Evolutionary conservation across 1,140 invertebrate species (phyloP), one percentile per base, ranked within the genome.

Genomic region (Lepidurus arcticus): DNA sequence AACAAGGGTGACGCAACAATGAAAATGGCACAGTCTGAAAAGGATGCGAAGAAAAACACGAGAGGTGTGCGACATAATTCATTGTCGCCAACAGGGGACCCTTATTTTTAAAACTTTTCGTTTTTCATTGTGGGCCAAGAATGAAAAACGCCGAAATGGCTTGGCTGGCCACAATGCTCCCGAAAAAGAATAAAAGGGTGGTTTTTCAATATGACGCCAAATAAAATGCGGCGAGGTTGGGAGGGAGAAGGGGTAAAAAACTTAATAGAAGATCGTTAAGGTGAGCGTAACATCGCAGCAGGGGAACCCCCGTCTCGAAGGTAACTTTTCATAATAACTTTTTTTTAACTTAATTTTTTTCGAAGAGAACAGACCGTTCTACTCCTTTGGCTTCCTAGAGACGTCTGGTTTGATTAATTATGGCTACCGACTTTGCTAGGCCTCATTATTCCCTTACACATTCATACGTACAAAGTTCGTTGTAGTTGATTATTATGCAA

Each of bases 181-280:
- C 34, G 34, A 34, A 65, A 65, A 13, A 65, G 13, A 65, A n/a
- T n/a, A 65, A 65, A 65, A 21, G 9, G 16, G 16, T 65, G 53
- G 53, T 65, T 65, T 65, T 65, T 65, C 53, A 65, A 65, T 65
- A 65, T 65, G 53, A 65, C 53, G 53, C 53, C 53, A 65, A 65
- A 65, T 65, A 65, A 65, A 65, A 65, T 65, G 53, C 21, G 53
- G 53, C 53, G 16, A 16, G 16, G 53, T 65, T 65, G 21, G 16
- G 21, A 65, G 16, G n/a, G 8, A 21, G 53, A 65, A 65, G 53
- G 53, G 53, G 53, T 65, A 65, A 65, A 65, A 65, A 9, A 0
- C 53, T 65, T 65, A 65, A 65, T n/a, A 65, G 53, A 65, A n/a
- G 53, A 65, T 65, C 53, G 53, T 65, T 65, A 65, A 65, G 53